phyloP scores from a whole-genome alignment of 2,797 vertebrate genomes.

The Sebastes trivittatus region DNA sequence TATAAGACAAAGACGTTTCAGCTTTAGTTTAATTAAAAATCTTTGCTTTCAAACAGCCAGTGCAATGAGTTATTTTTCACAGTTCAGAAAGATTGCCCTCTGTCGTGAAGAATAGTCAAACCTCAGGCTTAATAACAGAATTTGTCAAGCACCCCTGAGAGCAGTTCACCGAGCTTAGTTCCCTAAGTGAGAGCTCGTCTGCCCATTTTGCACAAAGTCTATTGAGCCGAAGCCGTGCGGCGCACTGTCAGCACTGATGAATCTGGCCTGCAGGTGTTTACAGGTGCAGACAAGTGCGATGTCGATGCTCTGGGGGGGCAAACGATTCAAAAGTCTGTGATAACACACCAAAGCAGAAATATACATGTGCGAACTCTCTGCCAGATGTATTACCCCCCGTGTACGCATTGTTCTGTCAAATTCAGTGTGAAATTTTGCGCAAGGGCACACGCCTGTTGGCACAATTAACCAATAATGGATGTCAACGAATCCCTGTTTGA shows the following conservation, averaged over 20 bases:
- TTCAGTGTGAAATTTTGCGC: conserved; percentile 3
- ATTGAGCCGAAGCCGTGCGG: neutral
- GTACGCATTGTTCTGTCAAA: neutral
- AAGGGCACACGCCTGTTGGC: conserved; percentile 18
- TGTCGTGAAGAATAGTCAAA: conserved; percentile 22
- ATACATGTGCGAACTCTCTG: neutral
- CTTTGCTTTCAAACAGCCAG: neutral
- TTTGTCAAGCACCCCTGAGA: conserved; percentile 26
- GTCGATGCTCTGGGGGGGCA: neutral
- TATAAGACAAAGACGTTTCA: neutral
- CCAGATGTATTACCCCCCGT: conserved; percentile 1
- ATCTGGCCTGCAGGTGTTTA: conserved; percentile 44
- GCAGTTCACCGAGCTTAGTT: conserved; percentile 3
- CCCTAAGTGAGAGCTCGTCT: conserved; percentile 3
- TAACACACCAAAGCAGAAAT: conserved; percentile 8
- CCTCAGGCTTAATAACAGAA: conserved; percentile 24
- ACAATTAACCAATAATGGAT: conserved; percentile 46
- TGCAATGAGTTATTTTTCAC: neutral
- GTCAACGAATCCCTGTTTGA: conserved; percentile 48
- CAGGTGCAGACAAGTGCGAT: conserved; percentile 16
- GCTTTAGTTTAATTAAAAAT: conserved; percentile 18
- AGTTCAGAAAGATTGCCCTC: neutral
- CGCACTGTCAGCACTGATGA: conserved; percentile 24
- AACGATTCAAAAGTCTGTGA: conserved; percentile 4
- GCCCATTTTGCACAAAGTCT: conserved; percentile 26